Conservation (phyloP, 2,113 vertebrate genomes). For the Macheiramphus alcinus region DNA sequence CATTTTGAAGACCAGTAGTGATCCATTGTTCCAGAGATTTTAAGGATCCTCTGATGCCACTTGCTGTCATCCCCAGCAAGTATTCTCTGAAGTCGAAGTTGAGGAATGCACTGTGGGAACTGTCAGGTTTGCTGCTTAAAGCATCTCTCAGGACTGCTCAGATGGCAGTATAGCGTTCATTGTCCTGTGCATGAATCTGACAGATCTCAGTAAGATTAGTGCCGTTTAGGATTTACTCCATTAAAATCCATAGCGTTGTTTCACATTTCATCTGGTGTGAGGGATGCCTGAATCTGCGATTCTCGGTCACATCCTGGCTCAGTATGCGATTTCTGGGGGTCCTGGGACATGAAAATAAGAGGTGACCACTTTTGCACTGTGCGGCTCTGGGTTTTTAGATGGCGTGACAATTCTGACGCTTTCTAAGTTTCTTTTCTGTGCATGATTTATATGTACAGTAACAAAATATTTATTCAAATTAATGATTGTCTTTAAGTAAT, state of each 20-base stretch:
- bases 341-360: not conserved
- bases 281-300: not conserved
- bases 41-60: not conserved
- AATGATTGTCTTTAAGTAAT: slow-evolving; percentile 39
- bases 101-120: not conserved
- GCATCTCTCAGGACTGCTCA: not conserved
- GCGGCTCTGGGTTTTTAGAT: not conserved
- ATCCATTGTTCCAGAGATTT: not conserved
- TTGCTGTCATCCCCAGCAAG: not conserved
- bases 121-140: not conserved
- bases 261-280: not conserved
- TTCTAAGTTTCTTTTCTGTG: not conserved
- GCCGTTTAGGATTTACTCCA: not conserved
- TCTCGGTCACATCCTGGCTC: not conserved
- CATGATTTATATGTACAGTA: not conserved
- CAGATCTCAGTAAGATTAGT: not conserved
- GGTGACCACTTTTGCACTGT: not conserved
- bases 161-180: not conserved
- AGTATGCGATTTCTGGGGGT: not conserved
- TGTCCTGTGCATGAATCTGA: not conserved
- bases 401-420: not conserved
- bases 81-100: not conserved
- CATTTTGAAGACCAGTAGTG: not conserved
- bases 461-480: slow-evolving; percentile 45
- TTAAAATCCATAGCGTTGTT: not conserved